Evolutionary conservation across 2,113 vertebrate genomes (phyloP).

Genomic region (Abramis brama): DNA sequence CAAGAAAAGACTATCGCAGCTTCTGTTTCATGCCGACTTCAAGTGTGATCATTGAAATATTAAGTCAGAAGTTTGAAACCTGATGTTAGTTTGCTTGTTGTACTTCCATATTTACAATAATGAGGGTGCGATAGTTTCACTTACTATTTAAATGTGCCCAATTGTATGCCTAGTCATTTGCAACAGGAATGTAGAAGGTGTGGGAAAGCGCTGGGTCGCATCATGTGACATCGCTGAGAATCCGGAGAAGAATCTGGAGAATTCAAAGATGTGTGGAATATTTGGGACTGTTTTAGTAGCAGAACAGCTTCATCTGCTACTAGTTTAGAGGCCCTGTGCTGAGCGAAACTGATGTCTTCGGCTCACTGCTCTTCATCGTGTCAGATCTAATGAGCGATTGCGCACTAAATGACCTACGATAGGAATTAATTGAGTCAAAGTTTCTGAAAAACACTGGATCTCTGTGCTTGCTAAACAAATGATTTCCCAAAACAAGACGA

Average conservation of each 20-base stretch:
- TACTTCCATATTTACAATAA: neutral
- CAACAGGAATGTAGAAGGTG: neutral
- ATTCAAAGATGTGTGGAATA: constrained; percentile 19
- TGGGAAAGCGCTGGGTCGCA: neutral
- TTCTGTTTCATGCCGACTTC: too few species aligned
- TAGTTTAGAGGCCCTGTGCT: neutral
- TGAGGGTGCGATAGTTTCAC: neutral
- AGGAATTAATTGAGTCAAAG: neutral
- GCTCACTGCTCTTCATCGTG: neutral
- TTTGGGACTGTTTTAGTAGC: neutral
- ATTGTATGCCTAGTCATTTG: neutral
- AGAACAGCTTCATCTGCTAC: neutral
- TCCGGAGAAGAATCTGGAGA: too few species aligned
- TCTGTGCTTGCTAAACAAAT: neutral
- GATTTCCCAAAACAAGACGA: constrained; percentile 2
- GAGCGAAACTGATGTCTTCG: neutral
- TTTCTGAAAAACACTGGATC: neutral
- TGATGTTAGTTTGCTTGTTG: neutral
- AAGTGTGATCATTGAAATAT: neutral
- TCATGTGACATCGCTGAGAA: neutral
- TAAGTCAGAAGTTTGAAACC: neutral
- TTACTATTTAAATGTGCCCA: neutral
- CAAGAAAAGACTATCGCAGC: too few species aligned
- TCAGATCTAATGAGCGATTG: neutral
- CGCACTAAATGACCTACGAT: neutral